Base-by-base conservation (phyloP, 2,113 vertebrate genomes). In the Nycticebus coucang region DNA sequence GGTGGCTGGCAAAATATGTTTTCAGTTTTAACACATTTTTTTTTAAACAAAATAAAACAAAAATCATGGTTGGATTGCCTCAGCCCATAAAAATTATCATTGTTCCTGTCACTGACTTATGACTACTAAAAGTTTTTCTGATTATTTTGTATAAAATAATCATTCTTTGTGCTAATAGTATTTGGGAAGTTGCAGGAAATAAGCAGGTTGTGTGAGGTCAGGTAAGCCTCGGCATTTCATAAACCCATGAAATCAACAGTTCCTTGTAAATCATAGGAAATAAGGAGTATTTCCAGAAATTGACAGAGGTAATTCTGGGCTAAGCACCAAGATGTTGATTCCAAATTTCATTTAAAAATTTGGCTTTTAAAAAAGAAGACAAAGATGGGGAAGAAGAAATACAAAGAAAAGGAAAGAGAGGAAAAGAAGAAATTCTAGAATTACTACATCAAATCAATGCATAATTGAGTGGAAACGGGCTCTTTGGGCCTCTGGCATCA, bases 1-100 rank as follows among this genome's bases (percentile, higher is more conserved):
- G 94, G 93, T 97, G 87, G 86, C 72, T 97, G 91, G 53, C 85
- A 95, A 97, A 97, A 96, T 95, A 93, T 97, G 75, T 95, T 97
- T 96, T 96, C 83, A 91, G 69, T 96, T 97, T 97, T 97, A 97
- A 95, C 96, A 96, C 82, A 80, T 86, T 86, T 86, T 89, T 89
- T 91, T 89, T 35, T 86, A 85, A 93, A 85, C 45, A 94, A 93
- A 95, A 95, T 57, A 87, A 95, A 93, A 92, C 78, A 95, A 90
- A 95, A 89, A 53, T 72, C 22, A 87, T 35, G 28, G 26, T 41
- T 87, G 26, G 15, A 86, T 93, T 95, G 21, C 33, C 62, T 24
- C 28, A 18, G 2, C 26, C 21, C 14, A 45, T 33, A 71, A 93
- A 91, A 78, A 88, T 91, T 75, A 86, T 66, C 12, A 33, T 45